Evolutionary conservation across 2,888 invertebrate genomes (phyloP), one percentile per base, ranked within the genome.

Genomic region (Orthosia gracilis): DNA sequence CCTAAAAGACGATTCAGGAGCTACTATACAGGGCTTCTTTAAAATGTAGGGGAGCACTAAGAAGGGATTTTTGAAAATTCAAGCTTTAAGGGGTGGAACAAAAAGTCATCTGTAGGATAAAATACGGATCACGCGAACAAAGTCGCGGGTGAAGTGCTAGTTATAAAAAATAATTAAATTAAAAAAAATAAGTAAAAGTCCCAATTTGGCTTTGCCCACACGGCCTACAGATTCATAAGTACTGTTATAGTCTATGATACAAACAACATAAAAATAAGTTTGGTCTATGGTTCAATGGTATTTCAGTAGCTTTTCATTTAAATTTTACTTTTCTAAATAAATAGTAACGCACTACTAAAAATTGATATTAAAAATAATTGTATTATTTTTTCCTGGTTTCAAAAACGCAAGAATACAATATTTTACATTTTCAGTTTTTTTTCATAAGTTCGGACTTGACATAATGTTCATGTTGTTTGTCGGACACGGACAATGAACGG

Each of bases 401-500:
- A 4, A 59, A 7, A 49, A 63, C 15, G 17, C 13, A 75, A 66
- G 1, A 40, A 9, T 67, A 74, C 23, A 52, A 59, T 74, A 77
- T 68, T 77, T 61, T 58, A 76, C 61, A 85, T 70, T 83, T 85
- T 83, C 77, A 78, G 77, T 61, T 75, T 74, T 63, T 78, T 82
- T 80, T 82, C 69, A 79, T 79, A 61, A 61, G 26, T 59, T 76
- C 84, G 59, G 21, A 45, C 59, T 61, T 89, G 88, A 88, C 88
- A 85, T 86, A 81, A 86, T 86, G 88, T 88, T 88, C 80, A 86
- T 86, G 89, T 88, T 89, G 90, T 91, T 91, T 89, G 91, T 91
- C 89, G 90, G 90, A 93, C 92, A 93, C 89, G 90, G 90, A 93
- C 92, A 93, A 93, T 92, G 92, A 93, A 92, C 92, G 92, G 91